Evolutionary conservation across 2,797 vertebrate species (phyloP).

Genomic region (Carapus acus): DNA sequence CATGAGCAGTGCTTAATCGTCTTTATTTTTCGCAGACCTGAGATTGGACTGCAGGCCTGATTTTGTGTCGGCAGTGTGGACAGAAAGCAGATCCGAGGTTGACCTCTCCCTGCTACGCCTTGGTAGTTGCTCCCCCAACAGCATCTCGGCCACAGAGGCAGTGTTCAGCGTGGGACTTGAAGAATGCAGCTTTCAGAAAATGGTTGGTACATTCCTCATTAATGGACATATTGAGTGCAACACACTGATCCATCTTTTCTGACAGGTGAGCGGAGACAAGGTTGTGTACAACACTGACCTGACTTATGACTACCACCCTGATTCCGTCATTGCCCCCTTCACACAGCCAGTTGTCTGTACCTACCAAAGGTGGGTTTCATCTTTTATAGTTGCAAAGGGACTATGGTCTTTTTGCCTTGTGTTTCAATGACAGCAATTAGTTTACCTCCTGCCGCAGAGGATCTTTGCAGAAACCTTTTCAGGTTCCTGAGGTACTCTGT

Average conservation of each 20-base stretch:
- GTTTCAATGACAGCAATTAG: too few species aligned
- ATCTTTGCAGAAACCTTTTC: too few species aligned
- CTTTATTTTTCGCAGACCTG: slow-evolving; percentile 42
- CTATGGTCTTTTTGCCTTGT: too few species aligned
- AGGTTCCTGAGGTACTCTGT: too few species aligned
- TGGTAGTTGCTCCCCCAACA: slow-evolving; percentile 62
- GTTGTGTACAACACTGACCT: slow-evolving; percentile 62
- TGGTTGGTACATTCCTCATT: slow-evolving; percentile 47
- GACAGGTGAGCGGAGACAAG: slow-evolving; percentile 58
- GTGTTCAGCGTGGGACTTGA: slow-evolving; percentile 53
- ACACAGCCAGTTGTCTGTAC: slow-evolving; percentile 53
- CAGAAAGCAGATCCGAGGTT: slow-evolving; percentile 27
- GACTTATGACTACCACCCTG: slow-evolving; percentile 33
- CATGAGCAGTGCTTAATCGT: too few species aligned
- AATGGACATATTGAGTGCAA: too few species aligned
- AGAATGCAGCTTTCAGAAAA: slow-evolving; percentile 58
- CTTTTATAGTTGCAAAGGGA: too few species aligned
- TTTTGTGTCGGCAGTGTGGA: slow-evolving; percentile 62
- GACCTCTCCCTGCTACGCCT: slow-evolving; percentile 54
- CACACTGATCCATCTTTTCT: too few species aligned
- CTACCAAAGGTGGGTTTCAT: slow-evolving; percentile 54
- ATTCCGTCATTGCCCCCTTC: slow-evolving; percentile 24
- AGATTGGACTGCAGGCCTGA: slow-evolving; percentile 59
- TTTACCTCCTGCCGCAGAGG: too few species aligned
- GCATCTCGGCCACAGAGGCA: slow-evolving; percentile 35